A percentile compares a stretch with the other conserved stretches of the same genome.
phyloP scores from a whole-genome alignment of 1,140 invertebrate species.

The Halesus radiatus region DNA sequence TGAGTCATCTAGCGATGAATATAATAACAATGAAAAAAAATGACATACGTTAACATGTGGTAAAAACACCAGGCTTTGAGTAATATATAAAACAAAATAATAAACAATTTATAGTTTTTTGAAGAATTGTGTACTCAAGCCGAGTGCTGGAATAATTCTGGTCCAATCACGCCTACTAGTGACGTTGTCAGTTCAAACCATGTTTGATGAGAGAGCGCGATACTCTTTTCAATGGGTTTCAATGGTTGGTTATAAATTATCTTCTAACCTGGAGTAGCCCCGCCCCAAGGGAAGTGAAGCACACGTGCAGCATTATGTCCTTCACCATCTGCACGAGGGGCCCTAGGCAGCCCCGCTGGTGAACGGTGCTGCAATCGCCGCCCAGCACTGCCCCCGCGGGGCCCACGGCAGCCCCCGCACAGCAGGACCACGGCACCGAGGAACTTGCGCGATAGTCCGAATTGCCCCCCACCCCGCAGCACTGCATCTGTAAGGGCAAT shows the following conservation, averaged over 20 bases:
- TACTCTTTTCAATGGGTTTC: not conserved
- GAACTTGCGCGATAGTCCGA: constrained; percentile 66
- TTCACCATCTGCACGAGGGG: constrained; percentile 66
- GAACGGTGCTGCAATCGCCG: constrained; percentile 62
- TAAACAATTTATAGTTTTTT: too few relatives aligned
- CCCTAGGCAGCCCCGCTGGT: constrained; percentile 68
- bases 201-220: too few relatives aligned
- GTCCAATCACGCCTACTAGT: too few relatives aligned
- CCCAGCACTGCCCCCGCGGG: constrained; percentile 58
- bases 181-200: too few relatives aligned
- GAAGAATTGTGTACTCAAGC: too few relatives aligned
- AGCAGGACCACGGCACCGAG: constrained; percentile 70
- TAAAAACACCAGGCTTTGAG: too few relatives aligned
- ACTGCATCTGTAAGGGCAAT: constrained; percentile 70
- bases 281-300: constrained; percentile 66
- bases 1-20: too few relatives aligned
- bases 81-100: too few relatives aligned
- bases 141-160: too few relatives aligned
- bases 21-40: too few relatives aligned
- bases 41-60: too few relatives aligned
- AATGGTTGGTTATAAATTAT: not conserved
- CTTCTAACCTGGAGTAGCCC: constrained; percentile 68
- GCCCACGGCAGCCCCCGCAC: constrained; percentile 58
- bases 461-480: constrained; percentile 73
- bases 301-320: constrained; percentile 64